Percentiles rank a stretch among this genome's conserved stretches.
Conservation (phyloP, 2,888 invertebrate species). For the Deilephila elpenor region DNA sequence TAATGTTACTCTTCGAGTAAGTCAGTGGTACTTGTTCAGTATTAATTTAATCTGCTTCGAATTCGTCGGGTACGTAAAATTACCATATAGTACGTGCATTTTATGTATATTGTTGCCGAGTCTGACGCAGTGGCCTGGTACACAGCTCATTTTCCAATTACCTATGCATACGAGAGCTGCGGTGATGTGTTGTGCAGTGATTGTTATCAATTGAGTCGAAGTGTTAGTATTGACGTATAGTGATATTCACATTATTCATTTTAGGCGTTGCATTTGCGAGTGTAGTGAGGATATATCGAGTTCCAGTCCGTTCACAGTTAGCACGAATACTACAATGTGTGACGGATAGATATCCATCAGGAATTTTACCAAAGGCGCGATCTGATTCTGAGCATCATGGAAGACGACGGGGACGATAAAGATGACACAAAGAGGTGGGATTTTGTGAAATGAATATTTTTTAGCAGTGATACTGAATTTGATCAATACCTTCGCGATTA, state of each 20-base stretch:
- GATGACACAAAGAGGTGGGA: slow-evolving; percentile 92
- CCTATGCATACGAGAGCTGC: slow-evolving; percentile 10
- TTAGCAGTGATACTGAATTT: not conserved
- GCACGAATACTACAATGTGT: not conserved
- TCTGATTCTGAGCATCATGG: slow-evolving; percentile 78
- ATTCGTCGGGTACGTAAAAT: slow-evolving; percentile 1
- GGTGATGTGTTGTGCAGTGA: slow-evolving; percentile 16
- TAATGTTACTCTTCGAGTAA: not conserved
- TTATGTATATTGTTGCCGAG: slow-evolving; percentile 28
- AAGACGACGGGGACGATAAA: slow-evolving; percentile 93
- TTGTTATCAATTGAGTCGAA: slow-evolving; percentile 22
- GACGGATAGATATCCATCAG: slow-evolving; percentile 8
- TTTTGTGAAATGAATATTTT: not conserved
- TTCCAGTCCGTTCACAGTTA: not conserved
- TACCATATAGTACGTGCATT: not conserved
- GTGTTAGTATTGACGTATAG: not conserved
- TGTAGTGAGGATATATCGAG: not conserved
- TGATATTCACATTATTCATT: not conserved
- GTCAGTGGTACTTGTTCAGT: not conserved
- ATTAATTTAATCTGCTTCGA: no score
- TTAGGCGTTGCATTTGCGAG: slow-evolving; percentile 1
- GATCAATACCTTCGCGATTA: not conserved
- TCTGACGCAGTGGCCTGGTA: slow-evolving; percentile 36
- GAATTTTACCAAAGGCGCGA: not conserved
- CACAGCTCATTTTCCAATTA: slow-evolving; percentile 29